phyloP scores from a whole-genome alignment of 1,140 invertebrate genomes.

The Pseudomyrmex sp. region DNA sequence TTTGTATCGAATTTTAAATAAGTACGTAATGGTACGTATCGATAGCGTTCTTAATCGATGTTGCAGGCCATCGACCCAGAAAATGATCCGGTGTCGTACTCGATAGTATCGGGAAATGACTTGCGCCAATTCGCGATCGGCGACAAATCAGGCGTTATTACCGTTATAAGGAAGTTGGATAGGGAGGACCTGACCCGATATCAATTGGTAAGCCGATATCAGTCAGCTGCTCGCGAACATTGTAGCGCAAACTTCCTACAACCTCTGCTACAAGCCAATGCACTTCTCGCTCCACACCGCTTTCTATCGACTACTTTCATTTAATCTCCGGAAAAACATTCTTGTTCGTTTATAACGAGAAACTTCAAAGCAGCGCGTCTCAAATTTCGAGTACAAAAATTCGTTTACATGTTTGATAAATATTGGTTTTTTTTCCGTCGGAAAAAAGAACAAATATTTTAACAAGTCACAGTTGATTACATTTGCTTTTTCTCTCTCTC shows the following conservation, averaged over 20 bases:
- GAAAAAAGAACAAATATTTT: too few relatives aligned
- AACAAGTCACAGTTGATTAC: too few relatives aligned
- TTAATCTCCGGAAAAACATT: constrained; percentile 8
- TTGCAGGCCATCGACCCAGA: constrained; percentile 94
- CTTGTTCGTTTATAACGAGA: not conserved
- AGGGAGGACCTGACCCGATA: constrained; percentile 94
- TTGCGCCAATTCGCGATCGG: constrained; percentile 94
- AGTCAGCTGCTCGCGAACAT: constrained; percentile 52
- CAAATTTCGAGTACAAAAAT: not conserved
- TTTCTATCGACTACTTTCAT: constrained; percentile 21
- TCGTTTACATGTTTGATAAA: not conserved
- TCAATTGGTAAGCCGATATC: constrained; percentile 88
- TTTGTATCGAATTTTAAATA: not conserved
- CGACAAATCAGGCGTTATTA: constrained; percentile 92
- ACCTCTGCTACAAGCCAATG: constrained; percentile 29
- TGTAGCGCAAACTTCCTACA: constrained; percentile 24
- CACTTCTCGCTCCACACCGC: constrained; percentile 3
- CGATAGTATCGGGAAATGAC: constrained; percentile 94
- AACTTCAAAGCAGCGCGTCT: not conserved
- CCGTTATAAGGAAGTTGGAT: constrained; percentile 93
- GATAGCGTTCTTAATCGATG: constrained; percentile 14
- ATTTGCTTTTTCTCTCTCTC: too few relatives aligned
- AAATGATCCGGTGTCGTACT: constrained; percentile 94
- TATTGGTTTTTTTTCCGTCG: too few relatives aligned
- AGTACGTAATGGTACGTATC: not conserved